Base-by-base conservation (phyloP, 1,140 invertebrate genomes). In the Aphelenchoides besseyi region DNA sequence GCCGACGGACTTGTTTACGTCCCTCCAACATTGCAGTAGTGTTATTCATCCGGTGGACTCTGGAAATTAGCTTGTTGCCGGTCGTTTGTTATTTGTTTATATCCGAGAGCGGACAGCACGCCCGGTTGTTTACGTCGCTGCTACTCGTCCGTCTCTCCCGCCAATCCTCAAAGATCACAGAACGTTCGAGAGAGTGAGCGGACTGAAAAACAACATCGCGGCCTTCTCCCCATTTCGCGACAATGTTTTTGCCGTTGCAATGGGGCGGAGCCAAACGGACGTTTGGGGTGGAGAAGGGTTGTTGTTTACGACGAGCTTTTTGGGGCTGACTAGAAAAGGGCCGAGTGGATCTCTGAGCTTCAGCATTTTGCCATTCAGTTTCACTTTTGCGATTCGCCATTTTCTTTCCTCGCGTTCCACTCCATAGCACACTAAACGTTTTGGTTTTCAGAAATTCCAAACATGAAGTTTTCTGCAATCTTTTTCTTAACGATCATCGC, bases 1-100 rank as follows among this genome's bases (percentile, higher is more conserved):
- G 41, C 41, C 12, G 41, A 48, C 41, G 41, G 41, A 48, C 41
- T 12, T 12, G 41, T 48, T n/a, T n/a, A n/a, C n/a, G n/a, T n/a
- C n/a, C n/a, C n/a, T n/a, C n/a, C n/a, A n/a, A n/a, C n/a, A n/a
- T n/a, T n/a, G n/a, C n/a, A n/a, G n/a, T n/a, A n/a, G n/a, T n/a
- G n/a, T n/a, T n/a, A n/a, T n/a, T n/a, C n/a, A n/a, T n/a, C n/a
- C n/a, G n/a, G n/a, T n/a, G n/a, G n/a, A n/a, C n/a, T n/a, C n/a
- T n/a, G n/a, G n/a, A n/a, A n/a, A n/a, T n/a, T n/a, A n/a, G n/a
- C n/a, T n/a, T n/a, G n/a, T n/a, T n/a, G n/a, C n/a, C n/a, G n/a
- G 41, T 48, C 41, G 41, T 48, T 48, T 48, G 41, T 48, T 48
- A 48, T 48, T 48, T 48, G 41, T 48, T 48, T 48, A 48, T 48